Base-by-base conservation (phyloP, 2,888 invertebrate species). In the Ametastegia equiseti region DNA sequence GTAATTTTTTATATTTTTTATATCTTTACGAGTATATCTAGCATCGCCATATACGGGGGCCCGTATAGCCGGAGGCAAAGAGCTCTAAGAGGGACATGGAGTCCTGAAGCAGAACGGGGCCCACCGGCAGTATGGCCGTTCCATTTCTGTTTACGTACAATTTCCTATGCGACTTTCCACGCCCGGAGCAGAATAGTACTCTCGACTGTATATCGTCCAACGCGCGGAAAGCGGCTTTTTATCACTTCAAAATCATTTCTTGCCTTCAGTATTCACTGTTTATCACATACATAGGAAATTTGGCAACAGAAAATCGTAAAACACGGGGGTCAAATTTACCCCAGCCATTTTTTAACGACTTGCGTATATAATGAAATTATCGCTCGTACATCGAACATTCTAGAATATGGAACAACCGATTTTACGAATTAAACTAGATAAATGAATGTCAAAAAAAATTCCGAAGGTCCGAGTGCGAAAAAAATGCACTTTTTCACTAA, bases 171-270 rank as follows among this genome's bases (percentile, higher is more conserved):
- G 54, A 54, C 73, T 73, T 73, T 73, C 73, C 63, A 81, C 79
- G 83, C 69, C 69, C 67, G 77, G 67, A 84, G 83, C 82, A 83
- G 77, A 84, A 84, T 81, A 80, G 73, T 81, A 81, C 81, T 81
- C 69, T 33, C 33, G 63, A 30, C 63, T 63, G n/a, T 11, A 19
- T 15, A 23, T 54, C n/a, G n/a, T n/a, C n/a, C n/a, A n/a, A n/a
- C n/a, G 23, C 11, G 19, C 19, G 9, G 6, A 2, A 54, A 6
- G 4, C 54, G n/a, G n/a, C 23, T 54, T 54, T 54, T 23, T 11
- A 9, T 54, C 7, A 23, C 11, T 54, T 23, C 11, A 3, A 54
- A 54, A 54, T 54, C 23, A 54, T 54, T 54, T 54, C 23, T 11
- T 54, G 23, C 19, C 19, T 50, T 19, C n/a, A n/a, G n/a, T n/a